Base-by-base conservation (phyloP, 2,797 vertebrate genomes). In the Agapornis canus region DNA sequence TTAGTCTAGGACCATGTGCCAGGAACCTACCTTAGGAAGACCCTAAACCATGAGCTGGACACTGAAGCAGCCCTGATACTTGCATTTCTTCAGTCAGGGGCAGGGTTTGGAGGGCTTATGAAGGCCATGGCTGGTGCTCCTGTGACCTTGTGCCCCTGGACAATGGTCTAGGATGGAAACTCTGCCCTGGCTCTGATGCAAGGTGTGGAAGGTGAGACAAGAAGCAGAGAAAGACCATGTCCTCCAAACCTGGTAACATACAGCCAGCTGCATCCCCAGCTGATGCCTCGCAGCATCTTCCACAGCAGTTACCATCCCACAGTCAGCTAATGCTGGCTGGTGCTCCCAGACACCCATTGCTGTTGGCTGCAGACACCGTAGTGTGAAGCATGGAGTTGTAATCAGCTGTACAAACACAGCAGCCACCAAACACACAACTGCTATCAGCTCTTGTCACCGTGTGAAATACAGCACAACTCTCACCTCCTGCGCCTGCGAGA, bases 321-420 rank as follows among this genome's bases (percentile, higher is more conserved):
- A 47, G 37, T 23, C 11, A 3, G 23, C 29, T 35, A 15, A 15
- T 0, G 4, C 35, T 0, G 0, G 65, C 71, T 82, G 76, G 51
- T 56, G 56, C 71, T 60, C 57, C 49, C 73, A 61, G 47, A 35
- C 66, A 54, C 42, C 54, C 51, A 61, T 2, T 0, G 2, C 54
- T 87, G 84, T 29, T 10, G 5, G 40, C 15, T 72, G 49, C 21
- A 35, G 39, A 32, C 0, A 0, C 25, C 0, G 0, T 25, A 23
- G 32, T 60, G 37, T 0, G 5, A 76, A 91, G 61, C 23, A 82
- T 49, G 39, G 51, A 20, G 69, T 21, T 78, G 76, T 45, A 64
- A 37, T 91, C 92, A 88, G 84, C 65, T 89, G 60, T 49, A 49
- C 86, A 92, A 91, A 94, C 57, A 87, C 57, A 89, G 79, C 75